A percentile compares a stretch with the other conserved stretches of the same genome.
These are phyloP conservation scores for Heliconius eleuchia DNA, from an alignment of 1,140 invertebrate genomes.

Conservation along the genomic window DNA sequence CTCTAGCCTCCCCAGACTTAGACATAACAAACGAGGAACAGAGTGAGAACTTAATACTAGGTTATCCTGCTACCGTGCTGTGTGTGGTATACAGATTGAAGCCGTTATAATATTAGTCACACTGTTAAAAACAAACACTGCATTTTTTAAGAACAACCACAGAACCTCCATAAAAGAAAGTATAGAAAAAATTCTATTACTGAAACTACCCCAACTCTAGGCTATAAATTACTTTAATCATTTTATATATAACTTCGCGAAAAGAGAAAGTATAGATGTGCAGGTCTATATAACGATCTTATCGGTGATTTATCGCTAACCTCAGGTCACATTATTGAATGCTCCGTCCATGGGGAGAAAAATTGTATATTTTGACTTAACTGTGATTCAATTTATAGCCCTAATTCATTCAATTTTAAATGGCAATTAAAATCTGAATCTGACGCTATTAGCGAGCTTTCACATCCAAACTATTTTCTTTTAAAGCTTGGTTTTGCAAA, in stretches of 20 bases:
- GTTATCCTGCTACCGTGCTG: too few relatives aligned
- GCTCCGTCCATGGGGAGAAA: conserved; percentile 68
- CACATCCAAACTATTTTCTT: conserved; percentile 15
- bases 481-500: not conserved
- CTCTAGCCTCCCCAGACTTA: too few relatives aligned
- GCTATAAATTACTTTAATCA: conserved; percentile 14
- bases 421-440: conserved; percentile 64
- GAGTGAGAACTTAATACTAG: too few relatives aligned
- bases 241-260: conserved; percentile 15
- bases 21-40: too few relatives aligned
- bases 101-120: too few relatives aligned
- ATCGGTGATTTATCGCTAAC: conserved; percentile 69
- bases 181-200: not conserved
- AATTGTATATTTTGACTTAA: conserved; percentile 74
- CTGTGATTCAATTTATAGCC: conserved; percentile 63
- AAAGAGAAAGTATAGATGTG: conserved; percentile 18
- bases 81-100: too few relatives aligned
- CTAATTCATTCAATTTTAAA: conserved; percentile 66
- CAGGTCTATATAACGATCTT: conserved; percentile 36
- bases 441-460: conserved; percentile 6
- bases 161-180: not conserved
- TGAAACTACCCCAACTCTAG: conserved; percentile 1
- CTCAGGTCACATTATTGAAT: conserved; percentile 69
- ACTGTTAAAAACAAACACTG: too few relatives aligned
- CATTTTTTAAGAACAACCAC: not conserved